phyloP scores from a whole-genome alignment of 2,113 vertebrate species.

The Centropus unirufus region DNA sequence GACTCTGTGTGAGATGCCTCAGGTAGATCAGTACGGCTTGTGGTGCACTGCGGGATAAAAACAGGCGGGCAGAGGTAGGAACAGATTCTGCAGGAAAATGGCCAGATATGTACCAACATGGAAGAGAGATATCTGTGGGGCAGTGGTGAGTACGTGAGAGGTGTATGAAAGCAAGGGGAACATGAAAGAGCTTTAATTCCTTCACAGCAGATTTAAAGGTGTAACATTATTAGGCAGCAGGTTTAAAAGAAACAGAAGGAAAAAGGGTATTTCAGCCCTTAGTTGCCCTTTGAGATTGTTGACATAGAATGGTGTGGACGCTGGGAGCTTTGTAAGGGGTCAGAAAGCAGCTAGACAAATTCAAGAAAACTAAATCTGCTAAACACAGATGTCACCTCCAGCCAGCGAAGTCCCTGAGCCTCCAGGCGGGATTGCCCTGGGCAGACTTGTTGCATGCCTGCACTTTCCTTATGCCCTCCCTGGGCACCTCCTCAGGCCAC shows the following conservation, averaged over 20 bases:
- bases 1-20: not conserved
- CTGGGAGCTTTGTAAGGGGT: not conserved
- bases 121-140: not conserved
- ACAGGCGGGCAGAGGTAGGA: not conserved
- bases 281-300: not conserved
- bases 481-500: not conserved
- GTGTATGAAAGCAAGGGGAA: not conserved
- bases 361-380: not conserved
- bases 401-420: not conserved
- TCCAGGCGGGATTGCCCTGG: not conserved
- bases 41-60: not conserved
- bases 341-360: not conserved
- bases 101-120: not conserved
- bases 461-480: not conserved
- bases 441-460: too few species aligned
- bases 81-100: not conserved
- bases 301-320: not conserved
- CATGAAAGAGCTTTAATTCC: not conserved
- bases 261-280: not conserved
- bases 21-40: not conserved
- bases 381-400: not conserved
- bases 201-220: not conserved
- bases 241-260: not conserved
- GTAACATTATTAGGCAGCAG: not conserved
- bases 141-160: rapidly evolving